Evolutionary conservation across 92 coral and sea anemone genomes (phyloP), one percentile per base, ranked within the genome.

Genomic region (Paragorgia papillata): DNA sequence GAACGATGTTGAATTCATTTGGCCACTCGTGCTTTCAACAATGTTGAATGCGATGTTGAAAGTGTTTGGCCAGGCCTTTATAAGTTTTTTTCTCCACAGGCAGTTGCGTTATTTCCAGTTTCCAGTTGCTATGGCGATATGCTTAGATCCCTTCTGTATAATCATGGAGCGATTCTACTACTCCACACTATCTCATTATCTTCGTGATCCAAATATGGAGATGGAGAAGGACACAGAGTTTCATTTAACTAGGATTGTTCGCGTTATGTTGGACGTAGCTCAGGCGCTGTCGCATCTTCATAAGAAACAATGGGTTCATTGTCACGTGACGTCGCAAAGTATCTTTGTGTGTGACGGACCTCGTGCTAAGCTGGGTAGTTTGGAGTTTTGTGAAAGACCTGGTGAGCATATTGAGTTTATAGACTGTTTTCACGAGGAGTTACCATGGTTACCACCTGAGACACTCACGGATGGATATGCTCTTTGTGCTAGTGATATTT

Each of bases 251-350:
- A 57, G 85, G 8, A 61, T 92, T 37, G 66, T 91, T 6, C 54
- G 50, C 30, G 50, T 87, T 25, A 48, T 91, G 29, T 21, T 80
- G 21, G 99, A 91, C 62, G 84, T 89, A 18, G 88, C 97, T 2
- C 88, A 89, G 58, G 99, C 90, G 37, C 80, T 95, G 92, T 63
- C 67, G 2, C 88, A 74, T 58, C 83, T 95, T 41, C 92, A 95
- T 57, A 33, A 27, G 55, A 80, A 50, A 31, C 63, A 76, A 46
- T 83, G 89, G 62, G 70, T 91, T 3, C 99, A 95, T 55, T 88
- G 99, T 46, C 92, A 83, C 33, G 80, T 95, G 9, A 91, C 88
- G 40, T 83, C 97, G 2, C 86, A 73, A 26, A 87, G 97, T n/a
- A 86, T 91, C 4, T 39, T 65, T 33, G 77, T 70, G 17, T 28